Evolutionary conservation across 2,113 vertebrate species (phyloP).

Genomic region (Psilopsiagon aymara): DNA sequence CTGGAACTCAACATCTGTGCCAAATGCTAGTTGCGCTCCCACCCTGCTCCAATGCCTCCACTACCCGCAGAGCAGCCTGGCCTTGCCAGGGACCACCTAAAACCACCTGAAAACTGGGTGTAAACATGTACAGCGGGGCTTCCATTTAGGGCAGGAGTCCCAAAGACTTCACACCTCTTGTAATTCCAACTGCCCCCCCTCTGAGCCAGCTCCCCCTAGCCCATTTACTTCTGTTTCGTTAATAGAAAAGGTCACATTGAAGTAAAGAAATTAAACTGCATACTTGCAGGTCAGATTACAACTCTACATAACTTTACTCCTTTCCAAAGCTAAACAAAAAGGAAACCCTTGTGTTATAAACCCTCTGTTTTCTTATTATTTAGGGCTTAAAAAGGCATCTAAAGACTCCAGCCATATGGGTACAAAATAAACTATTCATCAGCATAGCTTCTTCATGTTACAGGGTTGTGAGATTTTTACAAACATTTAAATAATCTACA

Average conservation of each 20-base stretch:
- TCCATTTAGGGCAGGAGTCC: background rate
- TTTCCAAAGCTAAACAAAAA: conserved; percentile 51
- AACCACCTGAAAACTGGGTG: background rate
- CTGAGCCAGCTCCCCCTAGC: background rate
- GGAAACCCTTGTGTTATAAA: background rate
- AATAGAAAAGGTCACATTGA: conserved; percentile 62
- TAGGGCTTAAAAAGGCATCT: conserved; percentile 66
- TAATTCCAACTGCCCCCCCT: background rate
- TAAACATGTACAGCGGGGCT: background rate
- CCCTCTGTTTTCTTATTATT: conserved; percentile 62
- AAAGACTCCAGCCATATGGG: conserved; percentile 51
- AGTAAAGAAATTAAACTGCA: conserved; percentile 50
- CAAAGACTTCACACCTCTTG: background rate
- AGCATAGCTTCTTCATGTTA: conserved; percentile 62
- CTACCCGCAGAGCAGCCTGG: background rate
- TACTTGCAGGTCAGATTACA: conserved; percentile 50
- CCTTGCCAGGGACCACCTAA: background rate
- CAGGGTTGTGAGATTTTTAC: conserved; percentile 26
- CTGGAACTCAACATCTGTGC: background rate
- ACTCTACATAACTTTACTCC: conserved; percentile 36
- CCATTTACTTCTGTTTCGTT: conserved; percentile 33
- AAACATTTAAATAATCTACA: conserved; percentile 88
- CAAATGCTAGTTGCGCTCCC: rapidly evolving
- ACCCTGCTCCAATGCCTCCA: background rate
- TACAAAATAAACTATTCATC: conserved; percentile 74